phyloP scores from a whole-genome alignment of 1,140 invertebrate genomes.

The Drosophila kurseongensis region DNA sequence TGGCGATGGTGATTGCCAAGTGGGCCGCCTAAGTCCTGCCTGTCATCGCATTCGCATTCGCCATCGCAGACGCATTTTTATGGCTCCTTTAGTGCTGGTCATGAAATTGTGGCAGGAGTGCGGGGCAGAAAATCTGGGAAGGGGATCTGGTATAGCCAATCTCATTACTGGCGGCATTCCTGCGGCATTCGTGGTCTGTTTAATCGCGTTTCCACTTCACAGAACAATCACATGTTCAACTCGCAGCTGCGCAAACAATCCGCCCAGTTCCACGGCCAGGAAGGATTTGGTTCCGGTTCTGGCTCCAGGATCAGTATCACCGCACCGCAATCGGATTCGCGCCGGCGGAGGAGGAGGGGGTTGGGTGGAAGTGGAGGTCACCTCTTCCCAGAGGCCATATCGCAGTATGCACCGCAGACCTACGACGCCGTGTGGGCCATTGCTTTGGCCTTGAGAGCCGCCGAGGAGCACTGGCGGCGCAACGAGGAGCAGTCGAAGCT shows the following conservation, averaged over 20 bases:
- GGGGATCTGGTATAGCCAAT: slow-evolving; percentile 51
- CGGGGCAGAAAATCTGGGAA: neutral
- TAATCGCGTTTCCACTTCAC: slow-evolving; percentile 61
- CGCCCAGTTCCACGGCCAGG: slow-evolving; percentile 58
- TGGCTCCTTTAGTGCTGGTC: slow-evolving; percentile 66
- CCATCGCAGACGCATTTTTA: slow-evolving; percentile 50
- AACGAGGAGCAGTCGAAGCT: slow-evolving; percentile 84
- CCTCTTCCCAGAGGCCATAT: slow-evolving; percentile 84
- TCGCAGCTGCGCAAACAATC: slow-evolving; percentile 78
- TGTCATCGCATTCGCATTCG: slow-evolving; percentile 46
- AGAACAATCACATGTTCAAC: slow-evolving; percentile 90
- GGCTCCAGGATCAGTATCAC: slow-evolving; percentile 33
- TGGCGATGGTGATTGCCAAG: slow-evolving; percentile 49
- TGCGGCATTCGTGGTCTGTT: slow-evolving; percentile 32
- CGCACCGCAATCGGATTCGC: slow-evolving; percentile 53
- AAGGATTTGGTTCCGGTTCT: slow-evolving; percentile 13
- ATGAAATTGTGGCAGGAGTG: slow-evolving; percentile 44
- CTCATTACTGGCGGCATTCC: slow-evolving; percentile 58
- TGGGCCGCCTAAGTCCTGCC: slow-evolving; percentile 25
- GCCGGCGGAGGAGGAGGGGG: slow-evolving; percentile 13
- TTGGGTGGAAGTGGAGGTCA: slow-evolving; percentile 35
- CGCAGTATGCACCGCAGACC: slow-evolving; percentile 90
- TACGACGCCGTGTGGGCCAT: slow-evolving; percentile 96
- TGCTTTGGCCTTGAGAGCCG: slow-evolving; percentile 87
- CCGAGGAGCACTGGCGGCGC: slow-evolving; percentile 77